Evolutionary conservation across 2,888 invertebrate species (phyloP).

Genomic region (Lacanobia oleracea): DNA sequence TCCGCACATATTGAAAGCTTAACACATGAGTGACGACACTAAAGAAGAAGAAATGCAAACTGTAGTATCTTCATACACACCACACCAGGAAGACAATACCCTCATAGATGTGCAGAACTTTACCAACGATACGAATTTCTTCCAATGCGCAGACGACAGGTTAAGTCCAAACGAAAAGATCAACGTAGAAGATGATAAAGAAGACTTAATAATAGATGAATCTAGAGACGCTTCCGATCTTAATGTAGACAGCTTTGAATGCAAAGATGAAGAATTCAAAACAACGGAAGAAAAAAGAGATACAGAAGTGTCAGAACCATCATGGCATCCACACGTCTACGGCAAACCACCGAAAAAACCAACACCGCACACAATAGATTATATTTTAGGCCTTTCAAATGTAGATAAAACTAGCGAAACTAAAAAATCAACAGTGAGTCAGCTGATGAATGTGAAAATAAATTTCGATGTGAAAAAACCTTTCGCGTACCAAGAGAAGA

Average conservation of each 20-base stretch:
- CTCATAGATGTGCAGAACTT: slow-evolving; percentile 65
- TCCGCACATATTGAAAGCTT: slow-evolving; percentile 75
- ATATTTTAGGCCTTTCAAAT: slow-evolving; percentile 93
- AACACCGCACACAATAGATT: slow-evolving; percentile 96
- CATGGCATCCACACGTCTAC: slow-evolving; percentile 98
- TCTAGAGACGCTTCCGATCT: slow-evolving; percentile 68
- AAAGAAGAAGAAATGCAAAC: slow-evolving; percentile 85
- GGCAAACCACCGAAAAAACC: slow-evolving; percentile 95
- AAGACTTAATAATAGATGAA: slow-evolving; percentile 77
- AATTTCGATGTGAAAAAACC: slow-evolving; percentile 77
- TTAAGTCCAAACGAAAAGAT: slow-evolving; percentile 80
- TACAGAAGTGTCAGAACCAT: slow-evolving; percentile 74
- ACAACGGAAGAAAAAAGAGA: slow-evolving; percentile 69
- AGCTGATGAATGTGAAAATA: slow-evolving; percentile 82
- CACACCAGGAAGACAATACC: slow-evolving; percentile 74
- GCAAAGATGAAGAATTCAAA: slow-evolving; percentile 60
- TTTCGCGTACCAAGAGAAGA: slow-evolving; percentile 71
- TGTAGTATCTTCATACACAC: slow-evolving; percentile 79
- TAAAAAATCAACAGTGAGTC: slow-evolving; percentile 77
- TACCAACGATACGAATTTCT: slow-evolving; percentile 68
- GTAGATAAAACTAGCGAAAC: slow-evolving; percentile 65
- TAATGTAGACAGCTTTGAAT: slow-evolving; percentile 59
- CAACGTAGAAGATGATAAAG: slow-evolving; percentile 79
- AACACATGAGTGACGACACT: slow-evolving; percentile 83
- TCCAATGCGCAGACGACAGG: slow-evolving; percentile 73